A percentile compares a stretch with the other conserved stretches of the same genome.
Conservation (phyloP, 2,113 vertebrate species). For the Phyllopteryx taeniolatus region DNA sequence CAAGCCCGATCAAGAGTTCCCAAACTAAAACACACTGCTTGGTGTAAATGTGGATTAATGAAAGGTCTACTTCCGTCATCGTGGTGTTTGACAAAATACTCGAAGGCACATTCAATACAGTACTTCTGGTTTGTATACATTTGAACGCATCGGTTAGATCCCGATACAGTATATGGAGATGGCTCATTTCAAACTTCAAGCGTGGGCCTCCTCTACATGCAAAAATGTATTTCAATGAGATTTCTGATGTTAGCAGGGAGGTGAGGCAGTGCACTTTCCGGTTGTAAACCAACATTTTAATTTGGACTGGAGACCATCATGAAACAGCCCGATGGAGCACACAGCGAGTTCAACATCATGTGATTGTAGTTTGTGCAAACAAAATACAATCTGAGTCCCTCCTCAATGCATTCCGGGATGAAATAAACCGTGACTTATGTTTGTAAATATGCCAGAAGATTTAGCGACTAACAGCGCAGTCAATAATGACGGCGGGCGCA, state of each 20-base stretch:
- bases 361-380: not conserved
- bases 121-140: slow-evolving; percentile 43
- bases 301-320: slow-evolving; percentile 27
- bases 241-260: slow-evolving; percentile 33
- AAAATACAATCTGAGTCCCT: slow-evolving; percentile 9
- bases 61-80: not conserved
- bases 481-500: slow-evolving; percentile 27
- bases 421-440: slow-evolving; percentile 22
- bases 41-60: slow-evolving; percentile 7
- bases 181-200: slow-evolving; percentile 36
- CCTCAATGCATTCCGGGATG: slow-evolving; percentile 20
- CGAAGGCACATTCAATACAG: slow-evolving; percentile 73
- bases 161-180: slow-evolving; percentile 25
- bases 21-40: not conserved
- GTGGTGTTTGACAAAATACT: slow-evolving; percentile 43
- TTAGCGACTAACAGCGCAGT: slow-evolving; percentile 14
- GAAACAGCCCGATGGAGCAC: slow-evolving; percentile 7
- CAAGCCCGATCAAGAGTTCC: not conserved
- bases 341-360: not conserved
- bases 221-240: slow-evolving; percentile 41
- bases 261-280: slow-evolving; percentile 32
- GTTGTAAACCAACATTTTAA: slow-evolving; percentile 37
- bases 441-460: slow-evolving; percentile 27
- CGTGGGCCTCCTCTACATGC: slow-evolving; percentile 16
- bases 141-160: slow-evolving; percentile 27